Conservation (phyloP, 2,113 vertebrate species). For the Coregonus clupeaformis region DNA sequence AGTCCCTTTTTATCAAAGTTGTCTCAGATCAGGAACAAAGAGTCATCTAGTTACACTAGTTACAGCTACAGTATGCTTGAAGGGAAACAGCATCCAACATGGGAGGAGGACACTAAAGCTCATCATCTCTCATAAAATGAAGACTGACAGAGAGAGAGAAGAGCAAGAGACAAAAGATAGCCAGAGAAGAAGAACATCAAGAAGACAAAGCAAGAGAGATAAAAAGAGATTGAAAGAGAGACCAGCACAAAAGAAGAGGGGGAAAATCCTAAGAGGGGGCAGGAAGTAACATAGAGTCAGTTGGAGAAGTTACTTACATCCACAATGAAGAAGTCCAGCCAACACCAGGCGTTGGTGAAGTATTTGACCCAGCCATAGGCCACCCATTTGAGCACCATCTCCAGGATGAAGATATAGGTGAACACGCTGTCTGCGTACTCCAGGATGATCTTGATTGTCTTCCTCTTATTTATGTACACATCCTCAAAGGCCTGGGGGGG, state of each 20-base stretch:
- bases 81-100: no score
- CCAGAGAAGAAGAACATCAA: background rate
- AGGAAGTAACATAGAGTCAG: slow-evolving; percentile 18
- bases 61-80: no score
- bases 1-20: no score
- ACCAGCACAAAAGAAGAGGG: background rate
- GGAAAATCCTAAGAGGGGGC: background rate
- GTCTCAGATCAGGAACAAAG: no score
- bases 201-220: slow-evolving; percentile 3
- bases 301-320: slow-evolving; percentile 83
- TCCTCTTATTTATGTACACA: slow-evolving; percentile 96
- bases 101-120: background rate
- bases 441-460: slow-evolving; percentile 88
- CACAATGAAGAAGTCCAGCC: slow-evolving; percentile 99
- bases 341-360: slow-evolving; percentile 99
- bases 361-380: slow-evolving; percentile 98
- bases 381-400: slow-evolving; percentile 98
- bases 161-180: background rate
- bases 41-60: no score
- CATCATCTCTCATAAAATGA: background rate
- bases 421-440: slow-evolving; percentile 96
- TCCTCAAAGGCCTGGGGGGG: slow-evolving; percentile 91
- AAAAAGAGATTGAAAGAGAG: background rate
- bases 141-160: background rate
- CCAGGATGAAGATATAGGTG: slow-evolving; percentile 98